phyloP scores from a whole-genome alignment of 2,888 invertebrate genomes.

The Physocephala rufipes region DNA sequence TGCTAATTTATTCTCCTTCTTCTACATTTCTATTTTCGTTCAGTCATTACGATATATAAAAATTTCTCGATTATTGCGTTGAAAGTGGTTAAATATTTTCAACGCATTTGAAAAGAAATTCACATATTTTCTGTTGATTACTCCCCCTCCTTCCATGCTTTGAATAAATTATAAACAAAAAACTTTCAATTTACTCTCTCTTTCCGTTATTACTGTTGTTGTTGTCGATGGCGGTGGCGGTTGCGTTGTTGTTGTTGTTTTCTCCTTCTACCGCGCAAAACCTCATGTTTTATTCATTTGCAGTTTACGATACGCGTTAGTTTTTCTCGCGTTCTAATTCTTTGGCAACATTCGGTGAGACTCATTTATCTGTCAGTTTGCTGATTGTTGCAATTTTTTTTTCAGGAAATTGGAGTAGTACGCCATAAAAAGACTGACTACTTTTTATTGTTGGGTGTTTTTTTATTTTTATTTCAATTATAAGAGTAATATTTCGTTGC shows the following conservation, averaged over 20 bases:
- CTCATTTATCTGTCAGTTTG: background rate
- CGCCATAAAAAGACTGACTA: background rate
- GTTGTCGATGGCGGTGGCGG: background rate
- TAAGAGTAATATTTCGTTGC: background rate
- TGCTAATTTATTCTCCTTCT: background rate
- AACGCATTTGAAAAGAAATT: constrained; percentile 7
- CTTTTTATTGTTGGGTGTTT: background rate
- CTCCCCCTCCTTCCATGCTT: background rate
- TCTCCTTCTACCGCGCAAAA: no score
- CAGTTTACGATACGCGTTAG: constrained; percentile 7
- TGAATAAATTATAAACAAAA: background rate
- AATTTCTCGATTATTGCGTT: background rate
- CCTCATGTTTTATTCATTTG: background rate
- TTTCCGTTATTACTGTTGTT: background rate
- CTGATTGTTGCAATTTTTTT: constrained; percentile 5
- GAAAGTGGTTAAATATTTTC: background rate
- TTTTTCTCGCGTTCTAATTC: constrained; percentile 31
- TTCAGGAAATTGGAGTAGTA: constrained; percentile 10
- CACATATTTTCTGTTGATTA: background rate
- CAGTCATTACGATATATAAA: no score
- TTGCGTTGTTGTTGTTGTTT: background rate
- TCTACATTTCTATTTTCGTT: background rate
- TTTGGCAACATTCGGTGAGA: background rate
- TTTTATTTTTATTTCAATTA: constrained; percentile 1
- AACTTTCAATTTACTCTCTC: no score